A percentile compares a stretch with the other conserved stretches of the same genome.
phyloP scores from a whole-genome alignment of 2,888 invertebrate genomes.

The Gerris lacustris region DNA sequence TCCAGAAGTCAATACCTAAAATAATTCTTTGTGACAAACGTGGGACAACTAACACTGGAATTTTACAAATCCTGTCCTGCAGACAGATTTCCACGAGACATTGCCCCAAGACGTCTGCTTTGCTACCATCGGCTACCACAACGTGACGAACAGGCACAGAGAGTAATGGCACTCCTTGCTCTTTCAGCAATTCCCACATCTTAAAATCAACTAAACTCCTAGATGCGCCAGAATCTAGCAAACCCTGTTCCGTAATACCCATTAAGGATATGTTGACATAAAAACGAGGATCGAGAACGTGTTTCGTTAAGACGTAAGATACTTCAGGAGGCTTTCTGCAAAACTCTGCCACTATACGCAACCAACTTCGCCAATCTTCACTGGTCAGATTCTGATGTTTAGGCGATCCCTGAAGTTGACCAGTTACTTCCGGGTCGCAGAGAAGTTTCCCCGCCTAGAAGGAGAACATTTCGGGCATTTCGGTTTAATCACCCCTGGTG shows the following conservation, averaged over 20 bases:
- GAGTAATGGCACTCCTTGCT: background rate
- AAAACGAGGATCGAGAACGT: slow-evolving; percentile 1
- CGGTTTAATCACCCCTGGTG: background rate
- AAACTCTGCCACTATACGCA: background rate
- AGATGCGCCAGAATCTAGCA: slow-evolving; percentile 8
- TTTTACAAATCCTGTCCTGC: background rate
- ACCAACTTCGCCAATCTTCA: background rate
- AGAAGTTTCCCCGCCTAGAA: background rate
- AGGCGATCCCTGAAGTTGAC: background rate
- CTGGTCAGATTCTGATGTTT: background rate
- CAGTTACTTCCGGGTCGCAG: background rate
- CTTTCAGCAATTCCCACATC: slow-evolving; percentile 6
- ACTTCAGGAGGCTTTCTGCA: background rate
- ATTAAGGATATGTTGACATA: slow-evolving; percentile 2
- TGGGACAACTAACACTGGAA: slow-evolving; percentile 11
- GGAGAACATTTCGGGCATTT: slow-evolving; percentile 1
- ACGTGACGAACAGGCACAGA: background rate
- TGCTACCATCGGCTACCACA: background rate
- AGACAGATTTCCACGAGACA: slow-evolving; percentile 3
- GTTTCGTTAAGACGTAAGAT: background rate
- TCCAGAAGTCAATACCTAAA: slow-evolving; percentile 18
- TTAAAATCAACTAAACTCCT: background rate
- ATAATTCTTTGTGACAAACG: slow-evolving; percentile 9
- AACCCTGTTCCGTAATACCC: background rate
- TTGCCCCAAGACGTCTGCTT: background rate